Evolutionary conservation across 2,888 invertebrate species (phyloP), one percentile per base, ranked within the genome.

Genomic region (Drosophila anomelani): DNA sequence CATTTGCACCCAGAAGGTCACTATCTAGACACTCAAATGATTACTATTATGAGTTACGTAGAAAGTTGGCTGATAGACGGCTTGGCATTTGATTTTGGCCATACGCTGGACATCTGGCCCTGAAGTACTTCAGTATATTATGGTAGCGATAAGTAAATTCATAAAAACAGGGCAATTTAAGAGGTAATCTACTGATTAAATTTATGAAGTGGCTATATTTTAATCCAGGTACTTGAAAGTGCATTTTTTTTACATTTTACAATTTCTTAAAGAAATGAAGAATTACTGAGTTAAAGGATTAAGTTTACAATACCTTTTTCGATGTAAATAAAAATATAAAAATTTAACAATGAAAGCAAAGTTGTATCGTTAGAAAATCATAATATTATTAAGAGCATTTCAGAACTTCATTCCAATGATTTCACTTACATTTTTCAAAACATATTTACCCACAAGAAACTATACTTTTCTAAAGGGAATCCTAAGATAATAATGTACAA

Each of bases 1-100:
- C 80, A 85, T 46, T 80, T 85, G 80, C 75, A 85, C 80, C 71
- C 8, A 68, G 49, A 46, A 38, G 6, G 44, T 68, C 44, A 5
- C 44, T n/a, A 36, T 38, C 38, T 20, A 20, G 15, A 15, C 32
- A 23, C 47, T 38, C 17, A 41, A 34, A 34, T 12, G 68, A 71
- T 77, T 80, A 47, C 9, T 12, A 20, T 39, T 23, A 54, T 38
- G 44, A 59, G 47, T 54, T 79, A 82, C 23, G 59, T 53, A 41
- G 64, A 41, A 38, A 34, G 17, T 53, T 38, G 63, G 23, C 68
- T 53, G 77, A 79, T 57, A 49, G 55, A 41, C 66, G 53, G 13
- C 9, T 12, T 23, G 41, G 15, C 44, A 44, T 34, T 49, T 10
- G 20, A 44, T 38, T 67, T 44, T 23, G 29, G n/a, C 60, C 57